Conservation (phyloP, 2,113 vertebrate genomes). For the Planiliza haematocheilus region DNA sequence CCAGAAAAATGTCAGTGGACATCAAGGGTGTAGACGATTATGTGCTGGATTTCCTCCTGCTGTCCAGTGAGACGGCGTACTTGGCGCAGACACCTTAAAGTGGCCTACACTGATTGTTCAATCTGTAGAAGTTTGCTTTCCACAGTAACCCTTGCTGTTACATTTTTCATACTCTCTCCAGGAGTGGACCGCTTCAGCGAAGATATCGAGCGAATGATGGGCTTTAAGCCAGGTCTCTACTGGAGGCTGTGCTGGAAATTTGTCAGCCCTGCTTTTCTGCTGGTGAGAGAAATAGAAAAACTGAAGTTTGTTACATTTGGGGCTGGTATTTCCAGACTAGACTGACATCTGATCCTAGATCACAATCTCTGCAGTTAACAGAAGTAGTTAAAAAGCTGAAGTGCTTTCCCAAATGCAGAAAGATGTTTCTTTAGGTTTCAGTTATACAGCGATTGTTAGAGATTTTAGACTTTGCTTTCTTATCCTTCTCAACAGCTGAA, state of each 20-base stretch:
- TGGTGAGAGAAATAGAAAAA: conserved; percentile 84
- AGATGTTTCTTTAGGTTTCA: too few relatives aligned
- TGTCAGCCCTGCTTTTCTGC: conserved; percentile 93
- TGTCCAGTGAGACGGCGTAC: conserved; percentile 20
- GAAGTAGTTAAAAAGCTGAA: too few relatives aligned
- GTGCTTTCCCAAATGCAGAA: too few relatives aligned
- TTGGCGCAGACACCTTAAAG: conserved; percentile 16
- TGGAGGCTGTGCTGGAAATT: conserved; percentile 99
- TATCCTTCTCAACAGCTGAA: not conserved
- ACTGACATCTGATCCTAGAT: not conserved
- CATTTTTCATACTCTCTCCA: conserved; percentile 67
- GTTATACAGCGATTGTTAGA: too few relatives aligned
- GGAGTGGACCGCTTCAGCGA: conserved; percentile 98
- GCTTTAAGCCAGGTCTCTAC: conserved; percentile 98
- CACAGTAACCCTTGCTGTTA: conserved; percentile 28
- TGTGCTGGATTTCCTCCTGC: not conserved
- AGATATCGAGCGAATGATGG: conserved; percentile 97
- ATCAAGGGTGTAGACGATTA: not conserved
- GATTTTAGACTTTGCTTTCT: not conserved
- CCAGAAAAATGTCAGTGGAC: not conserved
- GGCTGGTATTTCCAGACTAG: not conserved
- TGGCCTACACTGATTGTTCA: not conserved
- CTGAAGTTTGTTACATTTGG: not conserved
- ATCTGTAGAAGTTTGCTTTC: not conserved
- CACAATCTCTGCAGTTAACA: not conserved